Evolutionary conservation across 1,140 invertebrate species (phyloP).

Genomic region (Bombyx mori): DNA sequence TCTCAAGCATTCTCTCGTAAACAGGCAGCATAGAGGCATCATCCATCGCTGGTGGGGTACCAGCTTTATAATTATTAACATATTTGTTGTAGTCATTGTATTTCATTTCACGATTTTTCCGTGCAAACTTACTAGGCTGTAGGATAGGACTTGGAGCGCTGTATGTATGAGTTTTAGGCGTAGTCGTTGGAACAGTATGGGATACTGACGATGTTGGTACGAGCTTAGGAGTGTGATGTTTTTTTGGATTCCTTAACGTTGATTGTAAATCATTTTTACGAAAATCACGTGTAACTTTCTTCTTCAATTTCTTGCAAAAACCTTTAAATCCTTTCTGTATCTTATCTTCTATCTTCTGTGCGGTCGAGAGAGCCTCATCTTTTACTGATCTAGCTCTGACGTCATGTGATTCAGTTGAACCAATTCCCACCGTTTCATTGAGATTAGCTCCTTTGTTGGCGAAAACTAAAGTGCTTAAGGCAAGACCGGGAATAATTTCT

Average conservation of each 20-base stretch:
- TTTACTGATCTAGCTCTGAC: constrained; percentile 23
- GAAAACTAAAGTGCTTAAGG: constrained; percentile 10
- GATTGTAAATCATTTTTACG: constrained; percentile 24
- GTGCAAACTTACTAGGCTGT: neutral
- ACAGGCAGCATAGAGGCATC: constrained; percentile 39
- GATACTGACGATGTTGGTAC: neutral
- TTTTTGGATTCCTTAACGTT: constrained; percentile 17
- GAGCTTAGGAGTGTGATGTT: constrained; percentile 7
- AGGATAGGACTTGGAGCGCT: constrained; percentile 5
- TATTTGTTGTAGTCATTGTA: no score
- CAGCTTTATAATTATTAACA: no score
- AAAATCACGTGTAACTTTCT: constrained; percentile 28
- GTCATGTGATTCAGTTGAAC: constrained; percentile 10
- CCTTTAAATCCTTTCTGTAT: constrained; percentile 38
- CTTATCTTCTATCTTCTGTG: constrained; percentile 28
- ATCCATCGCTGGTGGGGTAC: constrained; percentile 17
- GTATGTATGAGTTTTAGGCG: neutral
- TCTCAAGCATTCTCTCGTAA: constrained; percentile 37
- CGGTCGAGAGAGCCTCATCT: constrained; percentile 23
- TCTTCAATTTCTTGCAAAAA: constrained; percentile 31
- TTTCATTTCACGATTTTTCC: constrained; percentile 2
- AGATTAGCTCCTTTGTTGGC: neutral
- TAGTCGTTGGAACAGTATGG: neutral
- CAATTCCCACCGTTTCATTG: neutral
- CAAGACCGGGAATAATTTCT: constrained; percentile 5